Evolutionary conservation across 2,888 invertebrate species (phyloP).

Genomic region (Heteromyza rotundicornis): DNA sequence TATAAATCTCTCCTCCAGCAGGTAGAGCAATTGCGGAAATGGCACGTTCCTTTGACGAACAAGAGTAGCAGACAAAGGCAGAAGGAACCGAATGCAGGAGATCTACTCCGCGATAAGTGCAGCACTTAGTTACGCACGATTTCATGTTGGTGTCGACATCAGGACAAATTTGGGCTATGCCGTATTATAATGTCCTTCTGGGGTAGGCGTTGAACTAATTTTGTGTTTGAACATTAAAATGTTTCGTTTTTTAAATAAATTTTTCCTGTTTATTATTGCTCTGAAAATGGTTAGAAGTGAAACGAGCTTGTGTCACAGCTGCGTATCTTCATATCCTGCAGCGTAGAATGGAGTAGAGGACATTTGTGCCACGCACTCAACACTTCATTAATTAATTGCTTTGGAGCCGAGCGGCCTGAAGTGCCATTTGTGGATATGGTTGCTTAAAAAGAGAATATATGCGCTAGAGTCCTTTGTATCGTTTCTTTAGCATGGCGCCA

Average conservation of each 20-base stretch:
- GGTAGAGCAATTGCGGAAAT: conserved; percentile 11
- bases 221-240: conserved; percentile 44
- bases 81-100: no score
- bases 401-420: not conserved
- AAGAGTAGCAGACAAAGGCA: no score
- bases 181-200: conserved; percentile 4
- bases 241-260: conserved; percentile 7
- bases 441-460: not conserved
- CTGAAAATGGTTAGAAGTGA: not conserved
- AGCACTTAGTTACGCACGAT: conserved; percentile 52
- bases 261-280: no score
- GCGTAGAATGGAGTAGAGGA: not conserved
- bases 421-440: no score
- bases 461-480: not conserved
- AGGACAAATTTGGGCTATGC: not conserved
- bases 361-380: conserved; percentile 24
- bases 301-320: conserved; percentile 31
- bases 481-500: not conserved
- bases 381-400: conserved; percentile 47
- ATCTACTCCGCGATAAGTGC: conserved; percentile 8
- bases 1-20: conserved; percentile 41
- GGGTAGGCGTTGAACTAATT: conserved; percentile 33
- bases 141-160: conserved; percentile 26
- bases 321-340: conserved; percentile 33
- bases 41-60: conserved; percentile 10